Percentiles rank a stretch among this genome's conserved stretches.
Conservation (phyloP, 2,888 invertebrate species). For the Megamerina dolium region DNA sequence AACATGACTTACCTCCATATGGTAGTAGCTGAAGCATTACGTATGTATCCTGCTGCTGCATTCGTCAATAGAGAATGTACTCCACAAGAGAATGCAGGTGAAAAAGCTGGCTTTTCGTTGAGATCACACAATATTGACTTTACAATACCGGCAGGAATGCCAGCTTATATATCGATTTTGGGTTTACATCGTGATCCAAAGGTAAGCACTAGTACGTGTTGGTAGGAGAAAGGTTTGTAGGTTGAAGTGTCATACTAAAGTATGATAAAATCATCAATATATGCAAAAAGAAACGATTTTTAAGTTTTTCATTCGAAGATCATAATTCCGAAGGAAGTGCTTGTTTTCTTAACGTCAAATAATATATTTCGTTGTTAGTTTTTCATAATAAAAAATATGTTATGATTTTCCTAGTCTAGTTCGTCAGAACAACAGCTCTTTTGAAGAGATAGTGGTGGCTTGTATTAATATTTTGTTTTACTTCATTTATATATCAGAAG, state of each 20-base stretch:
- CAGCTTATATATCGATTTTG: constrained; percentile 39
- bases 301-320: not conserved
- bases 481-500: too few relatives aligned
- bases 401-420: too few relatives aligned
- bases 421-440: too few relatives aligned
- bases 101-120: constrained; percentile 28
- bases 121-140: constrained; percentile 29
- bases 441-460: too few relatives aligned
- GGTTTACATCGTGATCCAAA: constrained; percentile 42
- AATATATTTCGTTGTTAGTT: too few relatives aligned
- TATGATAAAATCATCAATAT: not conserved
- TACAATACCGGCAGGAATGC: constrained; percentile 39
- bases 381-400: too few relatives aligned
- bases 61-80: constrained; percentile 43
- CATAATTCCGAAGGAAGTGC: too few relatives aligned
- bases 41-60: constrained; percentile 44
- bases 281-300: not conserved
- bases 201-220: constrained; percentile 22
- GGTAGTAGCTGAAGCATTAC: constrained; percentile 42
- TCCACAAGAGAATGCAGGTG: constrained; percentile 4
- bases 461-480: too few relatives aligned
- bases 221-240: too few relatives aligned
- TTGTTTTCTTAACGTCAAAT: too few relatives aligned
- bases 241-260: not conserved
- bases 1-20: constrained; percentile 47